phyloP scores from a whole-genome alignment of 2,797 vertebrate genomes.

The Mus caroli region DNA sequence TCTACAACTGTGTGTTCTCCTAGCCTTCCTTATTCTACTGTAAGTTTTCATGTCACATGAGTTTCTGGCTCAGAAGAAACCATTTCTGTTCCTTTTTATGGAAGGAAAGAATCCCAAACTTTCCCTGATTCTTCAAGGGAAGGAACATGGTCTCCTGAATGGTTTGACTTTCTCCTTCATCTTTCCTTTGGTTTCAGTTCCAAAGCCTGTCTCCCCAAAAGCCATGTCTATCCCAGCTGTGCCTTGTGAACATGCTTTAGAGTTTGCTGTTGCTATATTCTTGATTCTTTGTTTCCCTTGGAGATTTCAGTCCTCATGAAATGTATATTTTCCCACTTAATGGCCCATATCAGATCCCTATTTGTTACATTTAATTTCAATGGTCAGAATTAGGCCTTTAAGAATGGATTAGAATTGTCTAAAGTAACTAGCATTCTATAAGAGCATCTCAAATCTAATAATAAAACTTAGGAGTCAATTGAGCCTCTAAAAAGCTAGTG shows the following conservation, averaged over 20 bases:
- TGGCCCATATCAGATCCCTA: not conserved
- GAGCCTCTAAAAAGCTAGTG: not conserved
- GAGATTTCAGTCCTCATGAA: not conserved
- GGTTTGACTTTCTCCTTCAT: not conserved
- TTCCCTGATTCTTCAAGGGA: not conserved
- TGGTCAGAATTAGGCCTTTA: not conserved
- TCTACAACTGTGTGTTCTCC: not conserved
- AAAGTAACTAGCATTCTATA: not conserved
- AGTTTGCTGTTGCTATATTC: not conserved
- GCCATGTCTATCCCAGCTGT: not conserved
- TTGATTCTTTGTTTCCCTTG: not conserved
- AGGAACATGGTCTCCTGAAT: not conserved
- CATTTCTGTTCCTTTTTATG: slow-evolving; percentile 1
- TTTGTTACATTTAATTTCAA: slow-evolving; percentile 21
- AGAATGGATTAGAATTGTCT: not conserved
- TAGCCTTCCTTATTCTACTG: not conserved
- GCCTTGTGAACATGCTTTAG: not conserved
- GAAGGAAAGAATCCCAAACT: not conserved
- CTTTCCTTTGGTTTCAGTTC: not conserved
- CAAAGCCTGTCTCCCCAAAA: not conserved
- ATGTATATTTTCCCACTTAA: not conserved
- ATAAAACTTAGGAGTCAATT: not conserved
- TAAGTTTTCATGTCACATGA: not conserved
- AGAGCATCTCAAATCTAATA: slow-evolving; percentile 2
- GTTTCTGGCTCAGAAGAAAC: not conserved